Percentiles rank a stretch among this genome's conserved stretches.
phyloP scores from a whole-genome alignment of 2,113 vertebrate genomes.

The Apteryx owenii region DNA sequence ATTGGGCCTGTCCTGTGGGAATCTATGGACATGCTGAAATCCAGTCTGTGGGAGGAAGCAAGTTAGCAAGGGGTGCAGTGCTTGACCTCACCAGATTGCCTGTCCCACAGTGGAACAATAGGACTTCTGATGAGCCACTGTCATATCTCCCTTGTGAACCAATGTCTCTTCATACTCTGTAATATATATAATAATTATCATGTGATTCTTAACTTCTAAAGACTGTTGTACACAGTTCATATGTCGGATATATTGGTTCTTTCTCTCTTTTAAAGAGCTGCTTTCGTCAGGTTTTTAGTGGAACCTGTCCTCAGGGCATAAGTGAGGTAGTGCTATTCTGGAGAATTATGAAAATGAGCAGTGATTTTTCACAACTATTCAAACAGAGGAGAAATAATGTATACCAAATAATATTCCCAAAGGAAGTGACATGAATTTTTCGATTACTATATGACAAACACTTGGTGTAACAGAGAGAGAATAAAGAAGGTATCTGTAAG shows the following conservation, averaged over 20 bases:
- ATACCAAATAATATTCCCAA: background rate
- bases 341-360: background rate
- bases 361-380: background rate
- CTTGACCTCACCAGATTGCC: no score
- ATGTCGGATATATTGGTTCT: no score
- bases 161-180: background rate
- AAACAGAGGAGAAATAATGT: background rate
- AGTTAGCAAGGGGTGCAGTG: no score
- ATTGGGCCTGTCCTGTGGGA: background rate
- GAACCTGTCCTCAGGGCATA: background rate
- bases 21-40: background rate
- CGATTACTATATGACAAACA: no score
- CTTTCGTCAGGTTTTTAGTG: background rate
- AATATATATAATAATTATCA: no score
- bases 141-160: no score
- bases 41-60: background rate
- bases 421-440: background rate
- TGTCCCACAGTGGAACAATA: no score
- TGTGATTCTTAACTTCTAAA: no score
- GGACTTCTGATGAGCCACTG: no score
- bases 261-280: background rate
- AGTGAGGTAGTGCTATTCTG: background rate
- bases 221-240: no score
- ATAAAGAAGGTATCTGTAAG: no score
- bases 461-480: no score